Conservation (phyloP, 2,113 vertebrate species). For the Sebastes schlegelii region DNA sequence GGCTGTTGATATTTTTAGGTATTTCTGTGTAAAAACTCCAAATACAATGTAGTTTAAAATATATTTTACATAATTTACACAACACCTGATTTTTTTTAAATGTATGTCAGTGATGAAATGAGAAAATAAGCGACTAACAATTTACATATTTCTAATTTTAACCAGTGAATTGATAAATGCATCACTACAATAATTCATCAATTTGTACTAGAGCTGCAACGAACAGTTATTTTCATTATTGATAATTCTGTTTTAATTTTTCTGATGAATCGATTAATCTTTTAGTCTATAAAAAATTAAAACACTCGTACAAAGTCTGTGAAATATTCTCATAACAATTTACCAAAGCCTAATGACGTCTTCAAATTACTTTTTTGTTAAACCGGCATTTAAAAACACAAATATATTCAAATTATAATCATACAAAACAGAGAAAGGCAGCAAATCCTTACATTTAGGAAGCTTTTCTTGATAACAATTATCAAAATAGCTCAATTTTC, state of each 20-base stretch:
- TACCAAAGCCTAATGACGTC: not conserved
- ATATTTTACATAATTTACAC: not conserved
- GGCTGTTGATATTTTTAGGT: not conserved
- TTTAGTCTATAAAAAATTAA: not conserved
- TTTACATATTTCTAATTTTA: not conserved
- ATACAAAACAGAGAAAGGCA: not conserved
- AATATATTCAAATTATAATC: not conserved
- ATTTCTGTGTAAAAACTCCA: not conserved
- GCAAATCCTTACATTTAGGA: not conserved
- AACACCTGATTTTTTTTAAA: not conserved
- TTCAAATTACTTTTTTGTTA: not conserved
- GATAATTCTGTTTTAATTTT: not conserved
- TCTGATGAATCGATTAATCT: not conserved
- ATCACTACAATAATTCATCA: not conserved
- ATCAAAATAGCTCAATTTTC: not conserved
- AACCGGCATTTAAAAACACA: not conserved
- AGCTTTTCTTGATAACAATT: not conserved
- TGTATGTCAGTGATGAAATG: not conserved
- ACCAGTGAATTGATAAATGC: not conserved
- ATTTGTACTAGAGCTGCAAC: not conserved
- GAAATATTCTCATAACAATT: not conserved
- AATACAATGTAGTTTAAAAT: not conserved
- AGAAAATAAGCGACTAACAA: not conserved
- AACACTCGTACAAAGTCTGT: not conserved
- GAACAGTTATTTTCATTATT: slow-evolving; percentile 1